Percentiles rank a stretch among this genome's conserved stretches.
Conservation (phyloP, 2,113 vertebrate species). For the Chloroceryle aenea region DNA sequence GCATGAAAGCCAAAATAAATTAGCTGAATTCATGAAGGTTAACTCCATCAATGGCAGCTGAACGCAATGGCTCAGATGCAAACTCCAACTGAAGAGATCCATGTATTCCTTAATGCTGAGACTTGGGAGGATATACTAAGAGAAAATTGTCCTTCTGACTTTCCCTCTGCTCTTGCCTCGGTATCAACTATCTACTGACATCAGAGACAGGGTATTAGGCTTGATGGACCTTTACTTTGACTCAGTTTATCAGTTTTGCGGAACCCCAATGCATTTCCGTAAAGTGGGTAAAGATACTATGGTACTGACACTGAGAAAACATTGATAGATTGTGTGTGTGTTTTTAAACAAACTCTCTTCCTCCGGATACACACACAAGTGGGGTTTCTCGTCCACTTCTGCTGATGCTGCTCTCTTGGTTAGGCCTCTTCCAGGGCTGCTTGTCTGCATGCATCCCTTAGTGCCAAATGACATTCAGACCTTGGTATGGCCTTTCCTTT, state of each 20-base stretch:
- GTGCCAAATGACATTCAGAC: not conserved
- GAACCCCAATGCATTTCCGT: not conserved
- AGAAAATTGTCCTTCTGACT: not conserved
- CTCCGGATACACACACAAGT: fast-evolving
- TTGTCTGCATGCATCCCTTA: not conserved
- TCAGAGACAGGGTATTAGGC: not conserved
- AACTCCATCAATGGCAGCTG: not conserved
- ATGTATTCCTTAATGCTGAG: not conserved
- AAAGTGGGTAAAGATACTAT: not conserved
- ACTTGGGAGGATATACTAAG: not conserved
- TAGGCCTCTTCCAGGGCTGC: not conserved
- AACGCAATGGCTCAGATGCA: not conserved
- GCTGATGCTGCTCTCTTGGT: not conserved
- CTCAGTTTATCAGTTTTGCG: not conserved
- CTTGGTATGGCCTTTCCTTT: not conserved
- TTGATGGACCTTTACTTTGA: not conserved
- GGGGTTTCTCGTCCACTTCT: not conserved
- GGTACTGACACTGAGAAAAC: not conserved
- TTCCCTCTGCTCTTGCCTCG: not conserved
- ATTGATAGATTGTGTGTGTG: not conserved
- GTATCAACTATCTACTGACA: not conserved
- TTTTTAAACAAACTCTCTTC: not conserved
- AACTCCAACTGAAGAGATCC: not conserved
- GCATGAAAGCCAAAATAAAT: not conserved
- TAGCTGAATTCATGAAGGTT: not conserved